A percentile compares a stretch with the other conserved stretches of the same genome.
These are phyloP conservation scores for Centruroides vittatus DNA, from an alignment of 1,140 invertebrate species.

Conservation along the genomic window DNA sequence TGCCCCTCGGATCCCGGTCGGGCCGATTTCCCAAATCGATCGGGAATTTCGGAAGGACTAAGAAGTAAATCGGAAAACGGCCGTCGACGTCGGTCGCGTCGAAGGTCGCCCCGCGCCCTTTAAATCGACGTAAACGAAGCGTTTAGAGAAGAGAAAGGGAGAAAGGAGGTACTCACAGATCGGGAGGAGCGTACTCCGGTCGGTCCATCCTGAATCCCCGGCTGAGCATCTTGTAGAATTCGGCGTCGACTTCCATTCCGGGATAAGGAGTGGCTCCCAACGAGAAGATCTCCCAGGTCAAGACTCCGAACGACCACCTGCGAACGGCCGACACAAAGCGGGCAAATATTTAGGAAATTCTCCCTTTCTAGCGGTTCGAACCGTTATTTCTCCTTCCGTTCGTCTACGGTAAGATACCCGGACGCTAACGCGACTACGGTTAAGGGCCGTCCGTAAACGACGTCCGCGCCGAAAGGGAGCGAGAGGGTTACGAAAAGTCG, in stretches of 20 bases:
- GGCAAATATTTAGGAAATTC: too few relatives aligned
- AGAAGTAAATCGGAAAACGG: too few relatives aligned
- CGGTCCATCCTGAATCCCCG: constrained; percentile 53
- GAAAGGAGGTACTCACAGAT: constrained; percentile 9
- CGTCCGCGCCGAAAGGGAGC: too few relatives aligned
- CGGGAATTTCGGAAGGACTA: too few relatives aligned
- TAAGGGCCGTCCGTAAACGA: too few relatives aligned
- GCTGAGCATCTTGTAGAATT: constrained; percentile 45
- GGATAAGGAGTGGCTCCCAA: constrained; percentile 63
- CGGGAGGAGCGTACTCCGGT: constrained; percentile 34
- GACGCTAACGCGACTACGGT: too few relatives aligned
- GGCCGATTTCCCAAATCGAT: too few relatives aligned
- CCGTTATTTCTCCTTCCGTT: too few relatives aligned
- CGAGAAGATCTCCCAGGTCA: constrained; percentile 70
- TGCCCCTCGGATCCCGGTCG: too few relatives aligned
- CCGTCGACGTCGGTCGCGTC: not conserved
- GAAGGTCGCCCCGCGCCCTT: not conserved
- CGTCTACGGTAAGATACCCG: too few relatives aligned
- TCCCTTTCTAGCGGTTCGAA: too few relatives aligned
- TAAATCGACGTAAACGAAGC: not conserved
- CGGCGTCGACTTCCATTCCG: constrained; percentile 42
- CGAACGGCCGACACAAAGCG: not conserved
- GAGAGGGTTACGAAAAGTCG: too few relatives aligned
- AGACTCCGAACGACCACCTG: constrained; percentile 60
- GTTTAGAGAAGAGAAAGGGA: not conserved